Evolutionary conservation across 2,888 invertebrate genomes (phyloP).

Genomic region (Athalia rosae): DNA sequence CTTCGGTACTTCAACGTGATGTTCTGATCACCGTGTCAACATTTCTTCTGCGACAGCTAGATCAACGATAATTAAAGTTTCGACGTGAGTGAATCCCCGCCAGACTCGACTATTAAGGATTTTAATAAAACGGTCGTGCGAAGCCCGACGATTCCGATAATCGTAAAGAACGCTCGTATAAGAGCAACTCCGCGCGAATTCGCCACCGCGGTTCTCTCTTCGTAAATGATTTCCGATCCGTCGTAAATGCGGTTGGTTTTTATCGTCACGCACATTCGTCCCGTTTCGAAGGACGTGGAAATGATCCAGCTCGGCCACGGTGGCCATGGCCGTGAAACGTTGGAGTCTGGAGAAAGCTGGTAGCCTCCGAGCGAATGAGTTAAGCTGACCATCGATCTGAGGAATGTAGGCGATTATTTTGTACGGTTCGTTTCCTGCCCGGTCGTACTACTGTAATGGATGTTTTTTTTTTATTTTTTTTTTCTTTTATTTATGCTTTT

Average conservation of each 20-base stretch:
- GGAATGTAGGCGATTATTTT: slow-evolving; percentile 42
- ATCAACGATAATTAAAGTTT: slow-evolving; percentile 10
- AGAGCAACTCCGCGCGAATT: background rate
- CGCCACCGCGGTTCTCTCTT: background rate
- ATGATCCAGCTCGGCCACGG: slow-evolving; percentile 9
- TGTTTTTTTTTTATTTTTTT: too few species aligned
- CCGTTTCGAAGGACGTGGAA: slow-evolving; percentile 37
- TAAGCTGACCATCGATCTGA: background rate
- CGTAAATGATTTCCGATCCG: background rate
- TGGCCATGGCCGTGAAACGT: slow-evolving; percentile 36
- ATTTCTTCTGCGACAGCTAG: background rate
- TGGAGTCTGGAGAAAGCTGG: slow-evolving; percentile 42
- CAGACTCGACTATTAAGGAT: background rate
- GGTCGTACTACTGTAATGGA: slow-evolving; percentile 7
- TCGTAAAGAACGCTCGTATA: background rate
- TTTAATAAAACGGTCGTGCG: background rate
- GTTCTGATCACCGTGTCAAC: slow-evolving; percentile 4
- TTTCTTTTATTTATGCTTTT: too few species aligned
- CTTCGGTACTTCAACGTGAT: background rate
- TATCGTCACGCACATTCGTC: slow-evolving; percentile 11
- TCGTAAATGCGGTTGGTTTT: slow-evolving; percentile 12
- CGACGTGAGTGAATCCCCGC: slow-evolving; percentile 7
- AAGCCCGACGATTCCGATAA: background rate
- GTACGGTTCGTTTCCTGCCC: slow-evolving; percentile 30
- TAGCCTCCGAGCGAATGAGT: slow-evolving; percentile 19